A percentile compares a stretch with the other conserved stretches of the same genome.
phyloP scores from a whole-genome alignment of 2,113 vertebrate genomes.

The Willisornis vidua region DNA sequence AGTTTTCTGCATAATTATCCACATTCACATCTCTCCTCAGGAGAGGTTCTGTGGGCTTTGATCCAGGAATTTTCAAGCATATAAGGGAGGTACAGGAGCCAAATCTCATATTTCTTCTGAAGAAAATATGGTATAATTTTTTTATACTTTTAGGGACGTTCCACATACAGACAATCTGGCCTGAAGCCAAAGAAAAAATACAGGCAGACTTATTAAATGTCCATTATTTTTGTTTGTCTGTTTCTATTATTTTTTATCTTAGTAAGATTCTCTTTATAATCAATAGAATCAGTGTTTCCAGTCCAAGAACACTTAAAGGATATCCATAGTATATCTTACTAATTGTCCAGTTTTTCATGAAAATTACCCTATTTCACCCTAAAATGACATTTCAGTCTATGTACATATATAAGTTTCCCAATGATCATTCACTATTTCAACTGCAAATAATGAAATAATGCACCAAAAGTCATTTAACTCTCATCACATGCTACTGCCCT shows the following conservation, averaged over 20 bases:
- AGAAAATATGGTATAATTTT: background rate
- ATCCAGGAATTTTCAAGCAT: constrained; percentile 37
- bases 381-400: background rate
- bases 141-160: background rate
- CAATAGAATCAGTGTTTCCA: background rate
- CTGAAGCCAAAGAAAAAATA: background rate
- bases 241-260: background rate
- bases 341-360: background rate
- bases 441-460: background rate
- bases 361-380: background rate
- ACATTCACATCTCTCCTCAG: constrained; percentile 26
- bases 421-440: background rate
- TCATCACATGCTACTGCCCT: background rate
- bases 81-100: constrained; percentile 6
- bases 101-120: constrained; percentile 5
- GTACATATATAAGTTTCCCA: background rate
- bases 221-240: background rate
- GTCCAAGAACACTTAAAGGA: background rate
- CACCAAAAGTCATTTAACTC: background rate
- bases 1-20: constrained; percentile 45
- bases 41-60: constrained; percentile 43
- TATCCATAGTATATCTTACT: background rate
- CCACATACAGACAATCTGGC: background rate
- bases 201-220: background rate
- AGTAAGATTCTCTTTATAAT: background rate